Conservation (phyloP, 2,113 vertebrate genomes). For the Mus pahari region DNA sequence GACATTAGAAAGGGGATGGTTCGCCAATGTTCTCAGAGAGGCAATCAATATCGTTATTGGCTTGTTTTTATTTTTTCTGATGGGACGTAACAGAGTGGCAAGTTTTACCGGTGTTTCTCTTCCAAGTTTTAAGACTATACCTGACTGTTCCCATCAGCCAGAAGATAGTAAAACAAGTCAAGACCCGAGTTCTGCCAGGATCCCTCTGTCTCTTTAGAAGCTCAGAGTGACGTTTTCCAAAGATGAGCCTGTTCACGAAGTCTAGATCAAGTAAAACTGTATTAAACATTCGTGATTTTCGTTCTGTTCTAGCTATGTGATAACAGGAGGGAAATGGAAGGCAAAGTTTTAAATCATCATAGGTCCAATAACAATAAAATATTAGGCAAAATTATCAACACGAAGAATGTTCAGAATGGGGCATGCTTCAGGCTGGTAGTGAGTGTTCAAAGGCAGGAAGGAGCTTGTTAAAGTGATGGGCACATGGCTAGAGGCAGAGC, state of each 20-base stretch:
- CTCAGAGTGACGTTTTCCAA: background rate
- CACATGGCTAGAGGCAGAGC: background rate
- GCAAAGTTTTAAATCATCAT: background rate
- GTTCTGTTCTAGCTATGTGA: background rate
- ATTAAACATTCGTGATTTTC: background rate
- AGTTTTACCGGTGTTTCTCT: background rate
- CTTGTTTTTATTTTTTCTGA: constrained; percentile 53
- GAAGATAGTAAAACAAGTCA: background rate
- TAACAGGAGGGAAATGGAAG: background rate
- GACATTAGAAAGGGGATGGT: background rate
- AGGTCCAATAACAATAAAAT: background rate
- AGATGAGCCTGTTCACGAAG: background rate
- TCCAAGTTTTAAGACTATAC: background rate
- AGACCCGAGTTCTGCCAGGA: background rate
- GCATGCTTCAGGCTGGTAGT: too few species aligned
- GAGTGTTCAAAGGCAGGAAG: background rate
- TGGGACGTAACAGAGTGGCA: background rate
- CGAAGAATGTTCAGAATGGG: background rate
- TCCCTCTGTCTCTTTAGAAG: constrained; percentile 21
- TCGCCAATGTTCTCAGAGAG: constrained; percentile 18
- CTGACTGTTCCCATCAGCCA: background rate
- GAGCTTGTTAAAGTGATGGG: background rate
- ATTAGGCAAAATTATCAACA: background rate
- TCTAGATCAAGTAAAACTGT: background rate
- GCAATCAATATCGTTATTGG: background rate